phyloP scores from a whole-genome alignment of 2,113 vertebrate genomes.

The Fulica atra region DNA sequence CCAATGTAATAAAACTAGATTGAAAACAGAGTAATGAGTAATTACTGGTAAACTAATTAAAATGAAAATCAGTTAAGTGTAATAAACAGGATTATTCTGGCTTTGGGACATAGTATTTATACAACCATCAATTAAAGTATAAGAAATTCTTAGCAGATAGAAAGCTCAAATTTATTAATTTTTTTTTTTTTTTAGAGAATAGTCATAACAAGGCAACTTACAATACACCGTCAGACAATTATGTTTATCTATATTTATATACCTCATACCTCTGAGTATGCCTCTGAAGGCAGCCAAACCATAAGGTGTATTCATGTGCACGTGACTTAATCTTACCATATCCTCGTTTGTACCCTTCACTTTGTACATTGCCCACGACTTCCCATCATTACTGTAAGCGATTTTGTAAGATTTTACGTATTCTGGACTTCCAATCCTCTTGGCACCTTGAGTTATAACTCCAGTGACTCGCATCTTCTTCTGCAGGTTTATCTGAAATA shows the following conservation, averaged over 20 bases:
- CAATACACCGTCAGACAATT: background rate
- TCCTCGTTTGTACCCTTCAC: slow-evolving; percentile 93
- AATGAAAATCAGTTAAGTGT: slow-evolving; percentile 59
- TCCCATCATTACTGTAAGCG: slow-evolving; percentile 94
- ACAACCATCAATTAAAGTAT: slow-evolving; percentile 16
- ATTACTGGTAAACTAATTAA: slow-evolving; percentile 63
- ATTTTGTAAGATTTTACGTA: slow-evolving; percentile 99
- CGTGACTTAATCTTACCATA: slow-evolving; percentile 82
- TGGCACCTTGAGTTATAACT: slow-evolving; percentile 98
- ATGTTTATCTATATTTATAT: background rate
- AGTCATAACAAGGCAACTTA: background rate
- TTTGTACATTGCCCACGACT: slow-evolving; percentile 94
- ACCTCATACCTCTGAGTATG: background rate
- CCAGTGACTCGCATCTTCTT: slow-evolving; percentile 97
- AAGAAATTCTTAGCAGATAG: background rate
- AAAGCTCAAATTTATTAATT: background rate
- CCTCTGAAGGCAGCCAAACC: background rate
- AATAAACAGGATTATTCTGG: slow-evolving; percentile 59
- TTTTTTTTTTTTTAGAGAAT: background rate
- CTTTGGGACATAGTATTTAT: slow-evolving; percentile 33
- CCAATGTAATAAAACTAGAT: slow-evolving; percentile 39
- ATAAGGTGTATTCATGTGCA: background rate
- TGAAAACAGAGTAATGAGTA: slow-evolving; percentile 35
- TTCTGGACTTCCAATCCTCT: slow-evolving; percentile 96
- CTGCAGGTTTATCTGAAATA: slow-evolving; percentile 93